Conservation (phyloP, 1,140 invertebrate genomes). For the Pantala flavescens region DNA sequence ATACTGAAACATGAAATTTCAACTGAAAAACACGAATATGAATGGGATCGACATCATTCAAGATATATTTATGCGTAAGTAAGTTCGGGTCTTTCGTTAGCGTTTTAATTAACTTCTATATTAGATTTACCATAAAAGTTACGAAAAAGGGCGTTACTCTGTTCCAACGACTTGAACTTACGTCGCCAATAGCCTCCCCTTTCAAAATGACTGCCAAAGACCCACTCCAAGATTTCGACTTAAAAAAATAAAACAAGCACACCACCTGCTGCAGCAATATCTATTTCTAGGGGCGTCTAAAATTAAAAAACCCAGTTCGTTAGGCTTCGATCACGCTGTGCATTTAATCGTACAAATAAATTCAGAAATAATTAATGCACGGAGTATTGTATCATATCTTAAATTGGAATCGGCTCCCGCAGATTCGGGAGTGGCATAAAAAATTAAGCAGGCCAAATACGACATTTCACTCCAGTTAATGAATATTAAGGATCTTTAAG, state of each 20-base stretch:
- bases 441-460: neutral
- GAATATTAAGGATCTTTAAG: no score
- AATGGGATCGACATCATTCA: no score
- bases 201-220: slow-evolving; percentile 2
- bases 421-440: neutral
- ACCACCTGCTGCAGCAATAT: neutral
- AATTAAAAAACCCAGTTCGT: slow-evolving; percentile 7
- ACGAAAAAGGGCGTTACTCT: no score
- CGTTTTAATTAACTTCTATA: no score
- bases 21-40: no score
- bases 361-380: neutral
- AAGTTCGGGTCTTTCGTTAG: no score
- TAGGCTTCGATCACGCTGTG: neutral
- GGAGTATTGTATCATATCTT: neutral
- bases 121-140: no score
- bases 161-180: no score
- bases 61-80: no score
- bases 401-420: neutral
- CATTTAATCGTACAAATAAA: neutral
- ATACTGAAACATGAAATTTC: no score
- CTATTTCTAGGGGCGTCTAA: slow-evolving; percentile 8
- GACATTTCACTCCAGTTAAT: no score
- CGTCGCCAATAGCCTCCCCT: neutral
- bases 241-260: neutral
- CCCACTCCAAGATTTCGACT: neutral